Percentiles rank a stretch among this genome's conserved stretches.
Conservation (phyloP, 2,797 vertebrate genomes). For the Pangasius macronema region DNA sequence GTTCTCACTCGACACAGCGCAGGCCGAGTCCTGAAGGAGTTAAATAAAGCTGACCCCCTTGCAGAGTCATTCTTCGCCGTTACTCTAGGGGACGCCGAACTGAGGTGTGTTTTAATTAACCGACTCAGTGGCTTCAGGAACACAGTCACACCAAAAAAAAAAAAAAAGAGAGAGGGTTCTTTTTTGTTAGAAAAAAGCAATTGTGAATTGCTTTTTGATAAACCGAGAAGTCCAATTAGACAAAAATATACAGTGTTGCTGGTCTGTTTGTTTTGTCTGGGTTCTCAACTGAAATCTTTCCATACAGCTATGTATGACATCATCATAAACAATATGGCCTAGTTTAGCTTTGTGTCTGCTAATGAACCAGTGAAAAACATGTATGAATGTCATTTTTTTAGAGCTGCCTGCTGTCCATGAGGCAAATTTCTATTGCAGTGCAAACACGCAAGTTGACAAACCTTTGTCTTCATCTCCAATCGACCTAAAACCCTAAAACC, state of each 20-base stretch:
- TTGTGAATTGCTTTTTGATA: neutral
- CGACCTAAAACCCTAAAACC: neutral
- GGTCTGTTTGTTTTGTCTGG: neutral
- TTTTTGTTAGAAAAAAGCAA: neutral
- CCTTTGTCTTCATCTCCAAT: neutral
- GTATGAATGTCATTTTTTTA: neutral
- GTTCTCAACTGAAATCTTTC: neutral
- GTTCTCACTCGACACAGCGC: constrained; percentile 66
- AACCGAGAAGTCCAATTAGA: neutral
- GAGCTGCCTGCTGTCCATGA: neutral
- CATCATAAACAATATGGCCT: neutral
- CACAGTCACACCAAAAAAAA: neutral
- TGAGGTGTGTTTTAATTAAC: constrained; percentile 74
- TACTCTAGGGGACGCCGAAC: constrained; percentile 62
- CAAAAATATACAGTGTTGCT: neutral
- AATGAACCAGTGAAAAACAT: neutral
- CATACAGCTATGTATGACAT: neutral
- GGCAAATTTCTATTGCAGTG: neutral
- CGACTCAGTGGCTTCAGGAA: constrained; percentile 61
- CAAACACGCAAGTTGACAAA: neutral
- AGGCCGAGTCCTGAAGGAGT: constrained; percentile 70
- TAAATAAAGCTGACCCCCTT: constrained; percentile 67
- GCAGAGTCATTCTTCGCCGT: constrained; percentile 69
- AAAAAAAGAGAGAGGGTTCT: neutral
- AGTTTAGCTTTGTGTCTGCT: neutral